Percentiles rank a stretch among this genome's conserved stretches.
phyloP scores from a whole-genome alignment of 2,113 vertebrate species.

The Theropithecus gelada region DNA sequence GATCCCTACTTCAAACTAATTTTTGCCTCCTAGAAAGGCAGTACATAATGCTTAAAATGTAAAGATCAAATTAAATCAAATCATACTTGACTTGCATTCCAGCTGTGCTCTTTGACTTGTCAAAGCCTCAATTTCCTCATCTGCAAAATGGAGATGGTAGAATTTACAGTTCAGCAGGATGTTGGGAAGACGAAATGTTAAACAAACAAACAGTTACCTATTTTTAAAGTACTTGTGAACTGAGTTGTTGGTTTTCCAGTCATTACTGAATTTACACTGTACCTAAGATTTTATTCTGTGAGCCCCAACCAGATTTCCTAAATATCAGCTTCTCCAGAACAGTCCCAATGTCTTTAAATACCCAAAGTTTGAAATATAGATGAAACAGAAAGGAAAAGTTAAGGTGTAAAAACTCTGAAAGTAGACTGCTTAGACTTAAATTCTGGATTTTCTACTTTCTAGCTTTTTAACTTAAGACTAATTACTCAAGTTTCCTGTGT shows the following conservation, averaged over 20 bases:
- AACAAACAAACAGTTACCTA: background rate
- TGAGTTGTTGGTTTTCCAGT: background rate
- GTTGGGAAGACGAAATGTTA: background rate
- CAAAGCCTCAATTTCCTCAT: background rate
- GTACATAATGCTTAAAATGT: background rate
- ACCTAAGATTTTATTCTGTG: background rate
- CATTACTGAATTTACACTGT: background rate
- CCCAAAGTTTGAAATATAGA: background rate
- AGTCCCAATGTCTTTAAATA: background rate
- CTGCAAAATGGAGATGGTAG: background rate
- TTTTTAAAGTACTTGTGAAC: background rate
- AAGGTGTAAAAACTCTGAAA: background rate
- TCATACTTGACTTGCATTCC: background rate
- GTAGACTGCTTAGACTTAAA: background rate
- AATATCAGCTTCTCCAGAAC: background rate
- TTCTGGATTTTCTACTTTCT: background rate
- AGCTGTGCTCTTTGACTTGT: background rate
- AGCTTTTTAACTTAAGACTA: background rate
- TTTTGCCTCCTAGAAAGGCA: background rate
- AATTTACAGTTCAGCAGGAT: background rate
- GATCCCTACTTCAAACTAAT: background rate
- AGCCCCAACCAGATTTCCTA: background rate
- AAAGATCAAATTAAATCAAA: conserved; percentile 12
- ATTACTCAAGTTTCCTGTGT: background rate
- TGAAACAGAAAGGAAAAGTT: background rate